phyloP scores from a whole-genome alignment of 2,888 invertebrate species.

The Vandiemenella viatica region DNA sequence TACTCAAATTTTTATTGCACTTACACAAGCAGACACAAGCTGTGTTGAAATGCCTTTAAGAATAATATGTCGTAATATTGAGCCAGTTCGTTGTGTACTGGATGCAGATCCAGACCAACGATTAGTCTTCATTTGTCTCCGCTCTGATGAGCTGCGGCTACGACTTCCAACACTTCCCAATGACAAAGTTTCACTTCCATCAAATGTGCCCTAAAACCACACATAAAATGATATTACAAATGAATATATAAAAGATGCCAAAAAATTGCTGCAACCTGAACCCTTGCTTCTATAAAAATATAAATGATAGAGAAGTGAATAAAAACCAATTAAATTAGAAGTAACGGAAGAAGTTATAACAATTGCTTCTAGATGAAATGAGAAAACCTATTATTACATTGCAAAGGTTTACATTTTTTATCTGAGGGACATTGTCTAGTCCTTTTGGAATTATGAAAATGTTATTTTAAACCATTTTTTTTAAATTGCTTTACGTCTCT shows the following conservation, averaged over 20 bases:
- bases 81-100: constrained; percentile 34
- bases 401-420: too few species aligned
- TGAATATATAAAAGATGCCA: not conserved
- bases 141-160: constrained; percentile 29
- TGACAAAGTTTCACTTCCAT: constrained; percentile 32
- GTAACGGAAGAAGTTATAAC: too few species aligned
- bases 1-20: constrained; percentile 17
- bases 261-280: too few species aligned
- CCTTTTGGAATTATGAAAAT: too few species aligned
- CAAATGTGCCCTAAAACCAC: constrained; percentile 14
- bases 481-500: too few species aligned
- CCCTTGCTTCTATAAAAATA: too few species aligned
- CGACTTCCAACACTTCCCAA: constrained; percentile 28
- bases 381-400: too few species aligned
- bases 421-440: too few species aligned
- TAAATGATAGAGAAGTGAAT: too few species aligned
- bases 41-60: constrained; percentile 83
- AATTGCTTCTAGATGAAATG: too few species aligned
- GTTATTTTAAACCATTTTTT: too few species aligned
- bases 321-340: too few species aligned
- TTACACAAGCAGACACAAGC: constrained; percentile 68
- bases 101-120: constrained; percentile 22
- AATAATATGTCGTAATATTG: constrained; percentile 60
- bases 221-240: not conserved
- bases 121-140: constrained; percentile 27